These are phyloP conservation scores for Scalopus aquaticus DNA, from an alignment of 2,113 vertebrate species.

Conservation along the genomic window DNA sequence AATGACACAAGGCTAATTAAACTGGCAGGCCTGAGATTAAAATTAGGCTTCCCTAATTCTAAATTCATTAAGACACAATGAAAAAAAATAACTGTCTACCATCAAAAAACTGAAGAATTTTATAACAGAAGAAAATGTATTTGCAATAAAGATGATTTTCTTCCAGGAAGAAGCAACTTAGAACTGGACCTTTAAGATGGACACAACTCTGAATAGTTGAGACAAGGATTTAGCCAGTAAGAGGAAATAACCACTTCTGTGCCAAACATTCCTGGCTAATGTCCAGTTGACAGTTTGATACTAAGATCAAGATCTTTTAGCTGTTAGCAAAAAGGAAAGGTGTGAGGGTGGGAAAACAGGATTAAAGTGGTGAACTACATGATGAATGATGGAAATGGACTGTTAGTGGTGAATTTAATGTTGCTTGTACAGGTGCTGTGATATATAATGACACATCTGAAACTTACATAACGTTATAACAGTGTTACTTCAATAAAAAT, in stretches of 20 bases:
- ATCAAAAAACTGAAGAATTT: background rate
- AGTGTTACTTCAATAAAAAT: background rate
- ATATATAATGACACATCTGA: background rate
- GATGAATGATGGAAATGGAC: background rate
- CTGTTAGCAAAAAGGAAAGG: too few relatives aligned
- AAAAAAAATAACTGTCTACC: background rate
- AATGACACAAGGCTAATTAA: background rate
- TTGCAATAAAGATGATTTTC: background rate
- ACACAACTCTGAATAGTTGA: background rate
- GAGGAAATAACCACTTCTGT: background rate
- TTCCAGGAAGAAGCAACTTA: background rate
- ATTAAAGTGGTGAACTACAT: too few relatives aligned
- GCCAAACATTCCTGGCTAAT: background rate
- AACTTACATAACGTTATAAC: background rate
- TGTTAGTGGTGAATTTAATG: background rate
- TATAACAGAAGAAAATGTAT: background rate
- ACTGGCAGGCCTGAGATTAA: background rate
- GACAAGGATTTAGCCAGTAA: too few relatives aligned
- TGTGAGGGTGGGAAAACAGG: too few relatives aligned
- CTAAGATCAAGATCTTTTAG: background rate
- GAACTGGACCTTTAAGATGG: accelerated
- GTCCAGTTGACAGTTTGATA: background rate
- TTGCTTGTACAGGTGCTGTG: background rate
- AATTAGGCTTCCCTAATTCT: background rate
- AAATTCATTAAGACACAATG: background rate